These are phyloP conservation scores for Ophioninae sp. DNA, from an alignment of 2,888 invertebrate species.

Conservation along the genomic window DNA sequence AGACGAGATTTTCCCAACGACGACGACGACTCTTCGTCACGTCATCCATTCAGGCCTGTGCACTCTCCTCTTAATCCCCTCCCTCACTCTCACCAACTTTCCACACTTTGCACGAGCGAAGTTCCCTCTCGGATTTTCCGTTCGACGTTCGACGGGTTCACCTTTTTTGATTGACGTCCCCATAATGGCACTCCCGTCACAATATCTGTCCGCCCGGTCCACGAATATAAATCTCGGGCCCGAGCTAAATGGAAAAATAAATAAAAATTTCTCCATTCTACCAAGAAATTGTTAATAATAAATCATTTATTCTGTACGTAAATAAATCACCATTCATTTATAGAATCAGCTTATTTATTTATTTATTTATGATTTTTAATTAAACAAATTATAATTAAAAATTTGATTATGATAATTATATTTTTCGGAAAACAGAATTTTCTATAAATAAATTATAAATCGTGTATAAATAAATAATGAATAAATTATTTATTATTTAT, in stretches of 20 bases:
- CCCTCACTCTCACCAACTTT: slow-evolving; percentile 7
- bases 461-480: too few relatives aligned
- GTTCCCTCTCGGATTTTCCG: background rate
- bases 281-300: too few relatives aligned
- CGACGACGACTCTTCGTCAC: background rate
- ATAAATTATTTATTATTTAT: too few relatives aligned
- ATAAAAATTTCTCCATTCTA: background rate
- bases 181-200: background rate
- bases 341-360: background rate
- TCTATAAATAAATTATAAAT: too few relatives aligned
- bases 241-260: background rate
- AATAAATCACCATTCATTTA: too few relatives aligned
- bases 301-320: too few relatives aligned
- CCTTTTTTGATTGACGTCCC: slow-evolving; percentile 23
- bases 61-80: background rate
- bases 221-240: background rate
- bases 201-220: background rate
- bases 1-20: slow-evolving; percentile 28
- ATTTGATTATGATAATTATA: too few relatives aligned
- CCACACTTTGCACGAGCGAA: background rate
- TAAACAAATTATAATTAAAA: too few relatives aligned
- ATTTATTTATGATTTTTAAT: background rate
- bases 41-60: slow-evolving; percentile 10
- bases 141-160: slow-evolving; percentile 27
- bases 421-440: too few relatives aligned